Percentiles rank a stretch among this genome's conserved stretches.
Evolutionary conservation across 2,888 invertebrate genomes (phyloP).

Genomic region (Apotomis capreana): DNA sequence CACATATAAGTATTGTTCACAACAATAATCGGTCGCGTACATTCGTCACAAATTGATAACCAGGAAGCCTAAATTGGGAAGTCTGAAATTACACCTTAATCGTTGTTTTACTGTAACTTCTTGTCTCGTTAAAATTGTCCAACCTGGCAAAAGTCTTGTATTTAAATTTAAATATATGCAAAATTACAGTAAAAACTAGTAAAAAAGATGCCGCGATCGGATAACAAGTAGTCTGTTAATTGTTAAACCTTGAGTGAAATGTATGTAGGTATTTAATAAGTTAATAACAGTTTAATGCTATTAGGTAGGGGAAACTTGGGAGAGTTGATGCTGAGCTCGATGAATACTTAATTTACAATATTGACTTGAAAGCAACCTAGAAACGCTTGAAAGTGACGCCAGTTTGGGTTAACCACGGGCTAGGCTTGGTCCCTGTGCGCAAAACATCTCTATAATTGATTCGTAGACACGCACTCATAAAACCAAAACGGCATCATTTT

Average conservation of each 20-base stretch:
- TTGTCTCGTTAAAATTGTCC: conserved; percentile 17
- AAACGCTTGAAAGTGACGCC: too few species aligned
- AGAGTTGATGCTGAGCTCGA: too few species aligned
- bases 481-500: too few species aligned
- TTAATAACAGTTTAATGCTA: conserved; percentile 5
- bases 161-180: conserved; percentile 10
- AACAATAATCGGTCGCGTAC: neutral
- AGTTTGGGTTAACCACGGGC: too few species aligned
- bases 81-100: conserved; percentile 23
- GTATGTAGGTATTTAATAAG: conserved; percentile 11
- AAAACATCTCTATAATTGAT: too few species aligned
- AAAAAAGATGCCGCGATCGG: conserved; percentile 12
- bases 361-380: too few species aligned
- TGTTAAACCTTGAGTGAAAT: conserved; percentile 16
- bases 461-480: too few species aligned
- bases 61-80: conserved; percentile 30
- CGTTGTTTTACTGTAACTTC: conserved; percentile 2
- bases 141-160: conserved; percentile 1
- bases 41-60: neutral
- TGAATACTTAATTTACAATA: too few species aligned
- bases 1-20: neutral
- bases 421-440: too few species aligned
- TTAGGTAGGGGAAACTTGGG: neutral
- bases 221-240: conserved; percentile 17
- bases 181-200: conserved; percentile 19